A percentile compares a stretch with the other conserved stretches of the same genome.
Evolutionary conservation across 2,113 vertebrate genomes (phyloP).

Genomic region (Ophthalmolycus amberensis): DNA sequence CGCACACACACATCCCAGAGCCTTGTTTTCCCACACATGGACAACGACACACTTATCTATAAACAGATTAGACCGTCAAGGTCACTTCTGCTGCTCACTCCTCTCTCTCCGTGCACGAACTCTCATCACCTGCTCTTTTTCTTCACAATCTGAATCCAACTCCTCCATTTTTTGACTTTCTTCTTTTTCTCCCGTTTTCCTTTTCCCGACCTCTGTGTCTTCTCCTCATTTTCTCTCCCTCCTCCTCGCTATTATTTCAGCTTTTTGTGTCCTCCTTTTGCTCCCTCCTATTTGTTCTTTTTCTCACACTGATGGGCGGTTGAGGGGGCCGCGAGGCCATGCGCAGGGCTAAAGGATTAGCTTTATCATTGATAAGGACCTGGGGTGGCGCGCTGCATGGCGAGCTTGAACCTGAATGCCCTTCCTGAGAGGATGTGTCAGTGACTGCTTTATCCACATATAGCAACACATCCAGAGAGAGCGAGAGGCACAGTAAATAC

Average conservation of each 20-base stretch:
- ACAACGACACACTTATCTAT: slow-evolving; percentile 66
- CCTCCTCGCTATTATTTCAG: background rate
- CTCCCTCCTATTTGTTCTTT: background rate
- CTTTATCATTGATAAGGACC: slow-evolving; percentile 67
- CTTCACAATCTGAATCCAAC: background rate
- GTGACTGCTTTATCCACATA: slow-evolving; percentile 71
- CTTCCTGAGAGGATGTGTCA: slow-evolving; percentile 74
- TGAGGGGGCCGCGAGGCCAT: slow-evolving; percentile 10
- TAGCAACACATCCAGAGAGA: slow-evolving; percentile 42
- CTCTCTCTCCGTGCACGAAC: slow-evolving; percentile 20
- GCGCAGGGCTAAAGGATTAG: slow-evolving; percentile 53
- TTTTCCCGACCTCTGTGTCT: background rate
- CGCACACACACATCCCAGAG: slow-evolving; percentile 31
- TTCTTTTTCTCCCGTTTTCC: background rate
- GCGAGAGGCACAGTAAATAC: slow-evolving; percentile 12
- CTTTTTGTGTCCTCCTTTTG: background rate
- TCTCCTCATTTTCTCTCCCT: background rate
- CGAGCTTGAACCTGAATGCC: slow-evolving; percentile 29
- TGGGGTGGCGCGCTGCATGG: background rate
- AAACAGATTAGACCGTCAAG: slow-evolving; percentile 59
- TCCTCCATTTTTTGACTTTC: background rate
- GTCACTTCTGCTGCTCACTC: slow-evolving; percentile 44
- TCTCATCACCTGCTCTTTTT: slow-evolving; percentile 35
- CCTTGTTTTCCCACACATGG: slow-evolving; percentile 70
- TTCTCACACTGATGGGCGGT: slow-evolving; percentile 52